Evolutionary conservation across 2,888 invertebrate species (phyloP).

Genomic region (Tetragnatha montana): DNA sequence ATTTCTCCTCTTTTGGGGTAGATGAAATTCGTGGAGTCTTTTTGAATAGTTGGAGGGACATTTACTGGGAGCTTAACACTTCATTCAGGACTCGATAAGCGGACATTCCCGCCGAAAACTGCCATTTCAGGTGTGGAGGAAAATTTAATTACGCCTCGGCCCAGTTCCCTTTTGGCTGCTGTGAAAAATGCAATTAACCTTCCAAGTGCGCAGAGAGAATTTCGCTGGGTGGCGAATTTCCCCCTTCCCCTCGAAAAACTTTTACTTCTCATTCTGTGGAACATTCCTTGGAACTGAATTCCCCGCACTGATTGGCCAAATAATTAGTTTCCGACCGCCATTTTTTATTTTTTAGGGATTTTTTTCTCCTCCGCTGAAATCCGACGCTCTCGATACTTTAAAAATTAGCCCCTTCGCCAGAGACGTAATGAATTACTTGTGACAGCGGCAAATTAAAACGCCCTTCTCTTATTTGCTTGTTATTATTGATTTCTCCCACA

Average conservation of each 20-base stretch:
- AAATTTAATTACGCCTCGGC: neutral
- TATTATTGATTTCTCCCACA: neutral
- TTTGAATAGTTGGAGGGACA: neutral
- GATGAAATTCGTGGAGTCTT: too few relatives aligned
- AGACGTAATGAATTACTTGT: neutral
- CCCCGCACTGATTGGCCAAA: conserved; percentile 11
- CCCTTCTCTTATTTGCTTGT: conserved; percentile 4
- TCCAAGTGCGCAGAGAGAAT: neutral
- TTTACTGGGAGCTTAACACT: neutral
- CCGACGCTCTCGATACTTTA: neutral
- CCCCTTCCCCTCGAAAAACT: neutral
- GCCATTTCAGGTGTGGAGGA: neutral
- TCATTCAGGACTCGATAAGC: neutral
- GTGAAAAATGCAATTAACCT: neutral
- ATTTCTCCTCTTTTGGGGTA: too few relatives aligned
- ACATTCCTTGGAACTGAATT: neutral
- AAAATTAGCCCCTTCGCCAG: neutral
- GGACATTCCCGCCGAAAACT: neutral
- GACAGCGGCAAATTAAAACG: conserved; percentile 14
- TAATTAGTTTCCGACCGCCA: neutral
- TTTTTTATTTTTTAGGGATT: neutral
- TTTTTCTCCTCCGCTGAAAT: neutral
- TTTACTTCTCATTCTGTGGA: neutral
- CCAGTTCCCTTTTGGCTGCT: neutral
- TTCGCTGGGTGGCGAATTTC: neutral